Conservation (phyloP, 2,888 invertebrate genomes). For the Synergus laeviventris region DNA sequence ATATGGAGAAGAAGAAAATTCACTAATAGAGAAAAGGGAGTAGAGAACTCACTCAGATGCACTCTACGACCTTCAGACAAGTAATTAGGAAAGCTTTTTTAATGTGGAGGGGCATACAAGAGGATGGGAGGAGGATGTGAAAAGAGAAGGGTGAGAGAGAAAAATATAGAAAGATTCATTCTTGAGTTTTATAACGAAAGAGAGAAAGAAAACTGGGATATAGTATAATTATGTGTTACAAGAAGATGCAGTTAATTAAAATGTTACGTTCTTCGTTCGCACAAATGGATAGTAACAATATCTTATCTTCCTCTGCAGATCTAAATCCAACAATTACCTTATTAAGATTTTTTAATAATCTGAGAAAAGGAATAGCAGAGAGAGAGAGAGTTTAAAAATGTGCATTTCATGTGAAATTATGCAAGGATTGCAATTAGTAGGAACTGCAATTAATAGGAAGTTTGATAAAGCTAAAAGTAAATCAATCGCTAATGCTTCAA, state of each 20-base stretch:
- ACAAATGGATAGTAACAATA: background rate
- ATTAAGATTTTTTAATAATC: background rate
- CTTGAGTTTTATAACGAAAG: background rate
- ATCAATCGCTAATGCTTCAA: no score
- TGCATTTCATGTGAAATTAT: background rate
- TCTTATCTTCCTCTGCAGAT: background rate
- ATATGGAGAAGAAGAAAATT: background rate
- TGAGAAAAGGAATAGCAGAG: background rate
- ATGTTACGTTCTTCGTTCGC: background rate
- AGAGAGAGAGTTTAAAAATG: no score
- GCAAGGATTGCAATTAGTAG: background rate
- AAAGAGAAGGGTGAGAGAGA: background rate
- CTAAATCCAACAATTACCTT: background rate
- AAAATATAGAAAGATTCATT: background rate
- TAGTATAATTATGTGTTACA: background rate
- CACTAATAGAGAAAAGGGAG: background rate
- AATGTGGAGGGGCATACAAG: background rate
- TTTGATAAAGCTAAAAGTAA: background rate
- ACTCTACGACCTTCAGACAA: background rate
- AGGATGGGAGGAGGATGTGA: background rate
- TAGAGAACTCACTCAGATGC: background rate
- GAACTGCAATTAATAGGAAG: background rate
- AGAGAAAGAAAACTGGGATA: background rate
- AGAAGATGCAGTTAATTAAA: background rate
- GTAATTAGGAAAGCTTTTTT: conserved; percentile 14